Percentiles rank a stretch among this genome's conserved stretches.
Evolutionary conservation across 2,797 vertebrate species (phyloP).

Genomic region (Myotis planiceps): DNA sequence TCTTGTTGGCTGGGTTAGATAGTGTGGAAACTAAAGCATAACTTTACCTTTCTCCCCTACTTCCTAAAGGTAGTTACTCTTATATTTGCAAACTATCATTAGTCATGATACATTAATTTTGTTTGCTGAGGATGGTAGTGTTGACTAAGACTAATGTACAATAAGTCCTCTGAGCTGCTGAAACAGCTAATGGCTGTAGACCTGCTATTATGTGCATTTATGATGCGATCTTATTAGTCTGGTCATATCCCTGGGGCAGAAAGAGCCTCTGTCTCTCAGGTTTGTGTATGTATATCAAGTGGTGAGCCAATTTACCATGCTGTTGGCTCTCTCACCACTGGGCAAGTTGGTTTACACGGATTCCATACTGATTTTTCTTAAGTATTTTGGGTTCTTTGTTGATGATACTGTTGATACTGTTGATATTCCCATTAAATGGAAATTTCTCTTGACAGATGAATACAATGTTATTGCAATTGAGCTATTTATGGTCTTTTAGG

Average conservation of each 20-base stretch:
- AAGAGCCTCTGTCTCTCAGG: background rate
- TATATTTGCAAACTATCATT: background rate
- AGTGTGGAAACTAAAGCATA: background rate
- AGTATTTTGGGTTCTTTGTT: constrained; percentile 45
- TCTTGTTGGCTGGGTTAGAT: background rate
- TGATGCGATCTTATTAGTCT: background rate
- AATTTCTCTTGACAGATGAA: constrained; percentile 25
- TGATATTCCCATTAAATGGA: constrained; percentile 25
- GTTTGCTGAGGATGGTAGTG: background rate
- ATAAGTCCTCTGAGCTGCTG: background rate
- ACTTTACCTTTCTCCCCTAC: background rate
- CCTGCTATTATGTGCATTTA: background rate
- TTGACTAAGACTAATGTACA: background rate
- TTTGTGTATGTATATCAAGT: background rate
- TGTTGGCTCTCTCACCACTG: background rate
- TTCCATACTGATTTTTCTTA: background rate
- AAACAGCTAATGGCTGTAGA: background rate
- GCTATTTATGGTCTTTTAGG: background rate
- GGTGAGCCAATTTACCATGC: background rate
- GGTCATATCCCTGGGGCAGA: background rate
- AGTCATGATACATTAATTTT: background rate
- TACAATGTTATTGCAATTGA: constrained; percentile 31
- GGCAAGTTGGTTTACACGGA: background rate
- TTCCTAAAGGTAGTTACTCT: background rate
- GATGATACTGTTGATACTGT: background rate